Evolutionary conservation across 2,888 invertebrate genomes (phyloP).

Genomic region (Diabrotica balteata): DNA sequence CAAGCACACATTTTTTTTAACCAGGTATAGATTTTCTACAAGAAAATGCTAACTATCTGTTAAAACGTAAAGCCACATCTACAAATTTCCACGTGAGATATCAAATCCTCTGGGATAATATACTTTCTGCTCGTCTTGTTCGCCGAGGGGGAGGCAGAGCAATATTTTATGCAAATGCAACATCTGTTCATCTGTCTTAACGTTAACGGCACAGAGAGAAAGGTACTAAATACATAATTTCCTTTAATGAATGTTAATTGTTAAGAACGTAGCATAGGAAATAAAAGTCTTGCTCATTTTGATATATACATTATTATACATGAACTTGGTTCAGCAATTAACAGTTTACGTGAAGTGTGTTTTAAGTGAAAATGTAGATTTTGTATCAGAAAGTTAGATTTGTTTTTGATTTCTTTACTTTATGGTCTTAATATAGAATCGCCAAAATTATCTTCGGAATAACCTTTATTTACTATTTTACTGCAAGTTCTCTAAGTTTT

Average conservation of each 20-base stretch:
- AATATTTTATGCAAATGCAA: slow-evolving; percentile 25
- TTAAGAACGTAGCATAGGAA: slow-evolving; percentile 29
- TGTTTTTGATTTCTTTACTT: no score
- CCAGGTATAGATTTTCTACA: not conserved
- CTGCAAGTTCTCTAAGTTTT: no score
- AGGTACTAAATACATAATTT: slow-evolving; percentile 25
- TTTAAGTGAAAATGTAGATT: no score
- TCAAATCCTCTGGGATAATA: slow-evolving; percentile 18
- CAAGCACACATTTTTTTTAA: no score
- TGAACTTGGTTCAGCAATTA: not conserved
- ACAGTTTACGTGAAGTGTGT: no score
- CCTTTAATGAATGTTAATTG: slow-evolving; percentile 33
- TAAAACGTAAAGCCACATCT: no score
- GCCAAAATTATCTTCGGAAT: no score
- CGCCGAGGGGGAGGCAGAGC: not conserved
- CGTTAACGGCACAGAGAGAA: slow-evolving; percentile 11
- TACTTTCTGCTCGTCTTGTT: slow-evolving; percentile 14
- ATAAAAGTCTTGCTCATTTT: slow-evolving; percentile 36
- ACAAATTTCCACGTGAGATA: slow-evolving; percentile 9
- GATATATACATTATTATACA: slow-evolving; percentile 12
- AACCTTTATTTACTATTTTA: no score
- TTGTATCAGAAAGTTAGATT: no score
- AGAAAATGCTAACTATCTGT: not conserved
- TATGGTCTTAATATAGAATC: no score
- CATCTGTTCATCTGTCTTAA: slow-evolving; percentile 21